Percentiles rank a stretch among this genome's conserved stretches.
Conservation (phyloP, 2,113 vertebrate species). For the Lonchura striata region DNA sequence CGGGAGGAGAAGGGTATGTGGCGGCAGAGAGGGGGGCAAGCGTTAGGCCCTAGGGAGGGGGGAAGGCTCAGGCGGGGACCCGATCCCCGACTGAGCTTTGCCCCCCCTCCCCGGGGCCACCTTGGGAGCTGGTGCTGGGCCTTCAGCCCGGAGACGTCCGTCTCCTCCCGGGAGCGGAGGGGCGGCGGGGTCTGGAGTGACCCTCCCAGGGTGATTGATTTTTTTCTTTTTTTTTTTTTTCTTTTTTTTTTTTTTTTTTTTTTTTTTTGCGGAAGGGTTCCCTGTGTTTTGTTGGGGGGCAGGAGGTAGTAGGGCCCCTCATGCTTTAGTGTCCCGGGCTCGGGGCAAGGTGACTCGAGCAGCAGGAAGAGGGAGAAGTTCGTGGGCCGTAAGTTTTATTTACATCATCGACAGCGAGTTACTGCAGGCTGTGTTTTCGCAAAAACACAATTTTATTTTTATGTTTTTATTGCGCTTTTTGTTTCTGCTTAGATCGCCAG, state of each 20-base stretch:
- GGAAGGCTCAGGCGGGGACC: accelerated
- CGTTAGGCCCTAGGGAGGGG: accelerated
- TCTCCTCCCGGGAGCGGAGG: neutral
- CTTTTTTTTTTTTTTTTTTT: neutral
- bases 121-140: neutral
- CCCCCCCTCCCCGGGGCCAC: accelerated
- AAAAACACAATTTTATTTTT: neutral
- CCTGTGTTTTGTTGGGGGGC: too few species aligned
- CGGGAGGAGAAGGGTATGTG: conserved; percentile 83
- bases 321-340: accelerated
- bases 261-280: neutral
- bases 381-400: neutral
- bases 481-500: neutral
- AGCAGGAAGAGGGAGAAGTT: neutral
- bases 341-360: conserved; percentile 12
- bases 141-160: neutral
- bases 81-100: accelerated
- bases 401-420: accelerated
- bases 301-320: accelerated
- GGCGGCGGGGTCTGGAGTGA: neutral
- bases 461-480: neutral
- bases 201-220: accelerated
- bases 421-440: accelerated
- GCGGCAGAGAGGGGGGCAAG: accelerated
- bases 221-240: too few species aligned